Evolutionary conservation across 2,888 invertebrate species (phyloP).

Genomic region (Atethmia centrago): DNA sequence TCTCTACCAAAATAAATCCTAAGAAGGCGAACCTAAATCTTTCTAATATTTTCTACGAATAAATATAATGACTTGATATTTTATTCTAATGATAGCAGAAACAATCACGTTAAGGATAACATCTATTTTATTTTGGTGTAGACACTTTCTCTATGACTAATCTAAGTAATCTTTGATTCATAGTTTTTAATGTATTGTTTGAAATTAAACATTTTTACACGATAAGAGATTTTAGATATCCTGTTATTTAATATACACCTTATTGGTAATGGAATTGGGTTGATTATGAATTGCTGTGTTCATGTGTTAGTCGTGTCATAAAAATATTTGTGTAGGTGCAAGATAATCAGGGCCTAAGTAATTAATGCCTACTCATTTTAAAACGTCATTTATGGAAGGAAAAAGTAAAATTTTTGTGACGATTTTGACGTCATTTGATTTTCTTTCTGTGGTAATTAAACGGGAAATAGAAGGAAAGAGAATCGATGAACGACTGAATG

Average conservation of each 20-base stretch:
- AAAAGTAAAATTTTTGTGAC: not conserved
- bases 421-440: not conserved
- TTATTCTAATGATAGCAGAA: not conserved
- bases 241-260: slow-evolving; percentile 9
- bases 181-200: slow-evolving; percentile 2
- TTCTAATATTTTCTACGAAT: not conserved
- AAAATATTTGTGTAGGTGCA: slow-evolving; percentile 20
- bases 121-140: not conserved
- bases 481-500: not conserved
- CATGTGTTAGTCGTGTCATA: slow-evolving; percentile 10
- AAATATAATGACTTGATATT: not conserved
- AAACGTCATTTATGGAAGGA: not conserved
- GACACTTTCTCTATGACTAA: slow-evolving; percentile 20
- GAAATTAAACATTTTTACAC: not conserved
- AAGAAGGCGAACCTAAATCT: not conserved
- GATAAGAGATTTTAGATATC: slow-evolving; percentile 11
- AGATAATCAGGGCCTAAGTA: slow-evolving; percentile 21
- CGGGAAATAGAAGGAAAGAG: not conserved
- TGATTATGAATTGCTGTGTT: slow-evolving; percentile 5
- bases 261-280: not conserved
- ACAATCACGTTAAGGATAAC: slow-evolving; percentile 4
- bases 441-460: not conserved
- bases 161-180: not conserved
- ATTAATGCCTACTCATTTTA: slow-evolving; percentile 18
- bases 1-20: not conserved